Conservation (phyloP, 2,113 vertebrate genomes). For the Megaptera novaeangliae region DNA sequence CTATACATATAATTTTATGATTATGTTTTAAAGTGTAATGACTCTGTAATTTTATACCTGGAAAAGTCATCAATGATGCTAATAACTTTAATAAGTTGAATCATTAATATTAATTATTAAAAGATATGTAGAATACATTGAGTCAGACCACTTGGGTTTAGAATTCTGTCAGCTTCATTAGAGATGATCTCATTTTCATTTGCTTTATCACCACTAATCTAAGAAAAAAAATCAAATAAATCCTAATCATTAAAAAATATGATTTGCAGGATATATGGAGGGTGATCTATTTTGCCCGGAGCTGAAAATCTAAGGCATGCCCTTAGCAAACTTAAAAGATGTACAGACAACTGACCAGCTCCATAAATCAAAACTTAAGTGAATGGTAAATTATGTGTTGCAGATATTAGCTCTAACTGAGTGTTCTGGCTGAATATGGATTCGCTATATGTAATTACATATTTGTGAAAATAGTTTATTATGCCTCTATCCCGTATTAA, state of each 20-base stretch:
- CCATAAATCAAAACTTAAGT: not conserved
- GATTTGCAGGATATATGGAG: not conserved
- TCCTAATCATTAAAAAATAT: not conserved
- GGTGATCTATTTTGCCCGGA: not conserved
- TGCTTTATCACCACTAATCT: not conserved
- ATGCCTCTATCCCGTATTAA: not conserved
- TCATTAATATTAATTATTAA: constrained; percentile 50
- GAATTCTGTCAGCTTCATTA: not conserved
- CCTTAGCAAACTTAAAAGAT: not conserved
- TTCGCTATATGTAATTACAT: not conserved
- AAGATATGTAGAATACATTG: not conserved
- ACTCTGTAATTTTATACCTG: constrained; percentile 44
- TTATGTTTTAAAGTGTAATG: constrained; percentile 56
- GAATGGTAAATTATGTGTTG: not conserved
- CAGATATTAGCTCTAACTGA: not conserved
- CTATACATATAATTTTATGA: constrained; percentile 50
- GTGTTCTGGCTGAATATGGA: not conserved
- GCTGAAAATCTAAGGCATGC: not conserved
- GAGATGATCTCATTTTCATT: not conserved
- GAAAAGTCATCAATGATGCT: constrained; percentile 21
- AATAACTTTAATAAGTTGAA: constrained; percentile 36
- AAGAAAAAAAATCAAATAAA: not conserved
- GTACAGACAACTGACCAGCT: not conserved
- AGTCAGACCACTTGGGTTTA: constrained; percentile 8
- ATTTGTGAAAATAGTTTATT: not conserved